A percentile compares a stretch with the other conserved stretches of the same genome.
These are phyloP conservation scores for Gymnogyps californianus DNA, from an alignment of 2,113 vertebrate species.

Conservation along the genomic window DNA sequence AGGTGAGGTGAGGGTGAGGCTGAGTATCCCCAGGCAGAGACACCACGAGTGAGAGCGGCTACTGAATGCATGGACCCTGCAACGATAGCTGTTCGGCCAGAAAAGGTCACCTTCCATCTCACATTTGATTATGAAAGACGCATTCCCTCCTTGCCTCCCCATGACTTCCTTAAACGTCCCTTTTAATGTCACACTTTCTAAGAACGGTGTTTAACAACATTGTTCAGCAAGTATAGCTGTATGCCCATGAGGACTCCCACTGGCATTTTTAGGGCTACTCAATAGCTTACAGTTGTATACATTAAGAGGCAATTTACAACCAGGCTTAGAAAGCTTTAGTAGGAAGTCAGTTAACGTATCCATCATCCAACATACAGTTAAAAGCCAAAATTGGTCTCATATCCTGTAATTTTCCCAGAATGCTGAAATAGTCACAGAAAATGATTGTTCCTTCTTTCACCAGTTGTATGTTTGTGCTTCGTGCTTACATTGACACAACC, in stretches of 20 bases:
- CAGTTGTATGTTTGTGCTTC: neutral
- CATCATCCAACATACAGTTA: neutral
- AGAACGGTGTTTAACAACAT: neutral
- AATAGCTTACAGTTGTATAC: neutral
- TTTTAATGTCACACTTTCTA: neutral
- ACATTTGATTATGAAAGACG: neutral
- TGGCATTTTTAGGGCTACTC: neutral
- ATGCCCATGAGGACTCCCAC: neutral
- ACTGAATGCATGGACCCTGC: rapidly evolving
- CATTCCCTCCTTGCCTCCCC: neutral
- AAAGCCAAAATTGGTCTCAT: neutral
- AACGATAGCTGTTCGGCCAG: rapidly evolving
- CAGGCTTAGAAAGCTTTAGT: neutral
- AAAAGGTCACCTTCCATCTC: neutral
- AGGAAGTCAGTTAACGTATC: neutral
- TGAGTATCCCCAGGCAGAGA: neutral
- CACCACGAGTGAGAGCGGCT: rapidly evolving
- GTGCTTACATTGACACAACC: neutral
- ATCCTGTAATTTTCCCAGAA: neutral
- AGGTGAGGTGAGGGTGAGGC: neutral
- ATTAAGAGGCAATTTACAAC: neutral
- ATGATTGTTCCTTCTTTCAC: neutral
- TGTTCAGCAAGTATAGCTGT: neutral
- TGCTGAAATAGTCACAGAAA: neutral
- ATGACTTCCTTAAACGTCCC: neutral